These are phyloP conservation scores for Manduca sexta DNA, from an alignment of 1,140 invertebrate species.

Conservation along the genomic window DNA sequence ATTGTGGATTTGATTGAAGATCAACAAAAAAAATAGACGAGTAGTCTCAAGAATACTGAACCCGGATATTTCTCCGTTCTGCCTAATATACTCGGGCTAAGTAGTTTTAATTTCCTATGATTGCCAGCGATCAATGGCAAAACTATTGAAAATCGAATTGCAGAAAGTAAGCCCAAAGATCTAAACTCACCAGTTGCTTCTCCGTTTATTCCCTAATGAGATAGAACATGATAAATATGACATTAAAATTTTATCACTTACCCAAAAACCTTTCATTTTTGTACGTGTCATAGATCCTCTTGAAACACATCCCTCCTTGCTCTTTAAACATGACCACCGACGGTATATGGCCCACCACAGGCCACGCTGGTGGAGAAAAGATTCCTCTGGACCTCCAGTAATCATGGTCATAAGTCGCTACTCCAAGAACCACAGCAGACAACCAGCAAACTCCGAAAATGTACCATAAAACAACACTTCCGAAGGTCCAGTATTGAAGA, in stretches of 20 bases:
- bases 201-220: no score
- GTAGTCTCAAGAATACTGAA: no score
- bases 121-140: no score
- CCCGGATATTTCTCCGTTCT: no score
- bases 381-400: slow-evolving; percentile 49
- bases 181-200: no score
- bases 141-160: no score
- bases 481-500: slow-evolving; percentile 41
- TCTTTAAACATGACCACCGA: slow-evolving; percentile 50
- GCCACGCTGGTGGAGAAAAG: slow-evolving; percentile 50
- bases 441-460: slow-evolving; percentile 23
- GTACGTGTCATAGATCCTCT: slow-evolving; percentile 53
- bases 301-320: slow-evolving; percentile 56
- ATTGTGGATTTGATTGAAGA: no score
- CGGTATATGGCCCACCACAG: slow-evolving; percentile 52
- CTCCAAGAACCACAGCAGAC: slow-evolving; percentile 23
- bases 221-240: background rate
- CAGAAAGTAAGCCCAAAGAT: no score
- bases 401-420: slow-evolving; percentile 56
- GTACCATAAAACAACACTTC: slow-evolving; percentile 32
- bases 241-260: slow-evolving; percentile 22
- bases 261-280: slow-evolving; percentile 48
- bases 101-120: no score
- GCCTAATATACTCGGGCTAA: no score
- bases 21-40: no score